A percentile compares a stretch with the other conserved stretches of the same genome.
Conservation (phyloP, 2,113 vertebrate species). For the Plecturocebus donacophilus region DNA sequence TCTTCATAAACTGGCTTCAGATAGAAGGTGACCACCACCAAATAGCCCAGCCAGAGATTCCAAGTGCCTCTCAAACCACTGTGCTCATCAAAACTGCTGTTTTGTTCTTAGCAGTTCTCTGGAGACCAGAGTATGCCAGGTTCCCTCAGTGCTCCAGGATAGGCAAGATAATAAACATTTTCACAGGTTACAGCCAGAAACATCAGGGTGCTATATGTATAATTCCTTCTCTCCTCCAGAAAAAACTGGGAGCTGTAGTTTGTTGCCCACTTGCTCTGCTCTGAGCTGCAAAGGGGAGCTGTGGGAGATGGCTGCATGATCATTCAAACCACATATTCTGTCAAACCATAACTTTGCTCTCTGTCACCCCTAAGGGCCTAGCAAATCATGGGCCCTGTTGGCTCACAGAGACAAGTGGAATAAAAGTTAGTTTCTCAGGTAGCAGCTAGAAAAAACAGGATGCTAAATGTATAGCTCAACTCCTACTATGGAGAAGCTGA, state of each 20-base stretch:
- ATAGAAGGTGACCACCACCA: not conserved
- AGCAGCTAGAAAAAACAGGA: not conserved
- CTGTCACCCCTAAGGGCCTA: not conserved
- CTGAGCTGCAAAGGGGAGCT: not conserved
- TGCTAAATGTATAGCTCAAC: not conserved
- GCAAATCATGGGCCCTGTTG: not conserved
- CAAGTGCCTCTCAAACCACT: not conserved
- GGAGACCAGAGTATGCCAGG: not conserved
- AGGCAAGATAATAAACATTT: not conserved
- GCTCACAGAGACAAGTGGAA: not conserved
- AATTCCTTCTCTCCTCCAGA: not conserved
- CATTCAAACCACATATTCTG: not conserved
- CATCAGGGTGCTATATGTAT: not conserved
- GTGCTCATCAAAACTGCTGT: not conserved
- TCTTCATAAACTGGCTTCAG: not conserved
- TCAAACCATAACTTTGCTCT: not conserved
- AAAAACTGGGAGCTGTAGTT: not conserved
- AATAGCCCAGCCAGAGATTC: not conserved
- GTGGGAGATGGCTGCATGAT: not conserved
- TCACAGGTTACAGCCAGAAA: not conserved
- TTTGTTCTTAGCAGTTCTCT: not conserved
- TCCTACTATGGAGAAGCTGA: not conserved
- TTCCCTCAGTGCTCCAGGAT: not conserved
- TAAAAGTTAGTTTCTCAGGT: not conserved
- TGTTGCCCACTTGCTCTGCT: not conserved